Evolutionary conservation across 35 echinoderm and acorn worm species (phyloP).

Genomic region (Heliocidaris erythrogramma): DNA sequence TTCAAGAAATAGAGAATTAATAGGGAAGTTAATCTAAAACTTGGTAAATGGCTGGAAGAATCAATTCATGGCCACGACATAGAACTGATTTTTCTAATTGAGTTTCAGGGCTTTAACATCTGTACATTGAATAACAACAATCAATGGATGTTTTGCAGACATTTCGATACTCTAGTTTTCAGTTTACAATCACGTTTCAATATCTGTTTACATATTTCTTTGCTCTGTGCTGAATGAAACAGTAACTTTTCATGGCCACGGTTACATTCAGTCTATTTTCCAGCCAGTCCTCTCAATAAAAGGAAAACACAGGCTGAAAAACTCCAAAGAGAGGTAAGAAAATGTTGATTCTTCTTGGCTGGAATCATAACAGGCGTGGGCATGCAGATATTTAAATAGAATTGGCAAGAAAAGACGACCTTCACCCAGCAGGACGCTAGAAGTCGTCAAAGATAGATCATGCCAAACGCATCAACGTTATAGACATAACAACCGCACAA

Average conservation of each 20-base stretch:
- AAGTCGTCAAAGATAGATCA: slow-evolving; percentile 12
- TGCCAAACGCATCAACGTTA: slow-evolving; percentile 27
- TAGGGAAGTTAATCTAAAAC: too few species aligned
- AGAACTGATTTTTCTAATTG: too few species aligned
- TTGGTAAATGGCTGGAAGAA: too few species aligned
- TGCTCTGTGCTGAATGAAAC: slow-evolving; percentile 2
- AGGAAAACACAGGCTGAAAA: background rate
- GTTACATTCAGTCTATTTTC: slow-evolving; percentile 35
- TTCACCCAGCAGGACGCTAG: slow-evolving; percentile 1
- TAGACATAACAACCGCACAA: slow-evolving; percentile 30
- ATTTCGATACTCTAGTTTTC: background rate
- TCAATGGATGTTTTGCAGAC: too few species aligned
- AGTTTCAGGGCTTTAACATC: too few species aligned
- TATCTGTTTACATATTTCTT: slow-evolving; percentile 33
- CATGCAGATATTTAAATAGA: background rate
- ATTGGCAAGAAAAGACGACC: slow-evolving; percentile 9
- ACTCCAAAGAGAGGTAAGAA: background rate
- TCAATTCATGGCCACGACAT: too few species aligned
- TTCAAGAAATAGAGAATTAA: too few species aligned
- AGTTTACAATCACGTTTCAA: background rate
- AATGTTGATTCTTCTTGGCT: slow-evolving; percentile 14
- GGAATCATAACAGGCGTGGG: background rate
- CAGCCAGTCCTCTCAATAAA: background rate
- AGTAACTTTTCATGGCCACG: slow-evolving; percentile 33
- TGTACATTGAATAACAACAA: too few species aligned